These are phyloP conservation scores for Myxocyprinus asiaticus DNA, from an alignment of 2,113 vertebrate genomes.

Conservation along the genomic window DNA sequence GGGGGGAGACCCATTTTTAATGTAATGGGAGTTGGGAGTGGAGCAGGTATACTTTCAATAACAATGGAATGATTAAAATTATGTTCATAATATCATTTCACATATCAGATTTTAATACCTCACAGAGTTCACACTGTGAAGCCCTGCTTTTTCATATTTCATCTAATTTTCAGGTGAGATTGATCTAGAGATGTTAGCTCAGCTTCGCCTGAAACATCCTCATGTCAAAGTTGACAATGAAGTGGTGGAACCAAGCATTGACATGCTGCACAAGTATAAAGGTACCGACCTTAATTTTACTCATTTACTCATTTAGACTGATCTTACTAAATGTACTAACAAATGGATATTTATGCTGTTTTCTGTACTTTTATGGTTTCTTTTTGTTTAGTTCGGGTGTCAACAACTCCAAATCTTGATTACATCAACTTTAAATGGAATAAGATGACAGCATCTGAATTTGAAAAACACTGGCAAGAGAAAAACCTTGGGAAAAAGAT, in stretches of 20 bases:
- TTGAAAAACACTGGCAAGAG: constrained; percentile 78
- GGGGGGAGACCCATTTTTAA: constrained; percentile 73
- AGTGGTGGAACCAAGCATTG: constrained; percentile 81
- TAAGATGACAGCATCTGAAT: constrained; percentile 84
- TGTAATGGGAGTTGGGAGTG: constrained; percentile 84
- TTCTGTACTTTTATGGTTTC: not conserved
- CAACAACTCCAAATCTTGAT: constrained; percentile 76
- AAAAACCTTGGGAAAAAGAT: constrained; percentile 79
- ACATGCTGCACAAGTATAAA: constrained; percentile 80
- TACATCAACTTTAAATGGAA: constrained; percentile 87
- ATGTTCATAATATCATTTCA: not conserved
- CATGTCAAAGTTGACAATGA: constrained; percentile 75
- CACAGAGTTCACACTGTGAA: not conserved
- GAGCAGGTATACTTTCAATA: constrained; percentile 70
- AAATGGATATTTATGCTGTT: not conserved
- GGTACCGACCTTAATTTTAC: constrained; percentile 57
- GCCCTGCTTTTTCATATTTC: not conserved
- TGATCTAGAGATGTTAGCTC: constrained; percentile 80
- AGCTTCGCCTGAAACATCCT: constrained; percentile 75
- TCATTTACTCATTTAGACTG: not conserved
- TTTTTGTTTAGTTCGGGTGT: constrained; percentile 74
- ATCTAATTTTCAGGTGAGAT: constrained; percentile 73
- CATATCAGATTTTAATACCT: not conserved
- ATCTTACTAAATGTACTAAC: not conserved
- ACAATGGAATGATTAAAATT: not conserved